Evolutionary conservation across 2,797 vertebrate genomes (phyloP).

Genomic region (Spondyliosoma cantharus): DNA sequence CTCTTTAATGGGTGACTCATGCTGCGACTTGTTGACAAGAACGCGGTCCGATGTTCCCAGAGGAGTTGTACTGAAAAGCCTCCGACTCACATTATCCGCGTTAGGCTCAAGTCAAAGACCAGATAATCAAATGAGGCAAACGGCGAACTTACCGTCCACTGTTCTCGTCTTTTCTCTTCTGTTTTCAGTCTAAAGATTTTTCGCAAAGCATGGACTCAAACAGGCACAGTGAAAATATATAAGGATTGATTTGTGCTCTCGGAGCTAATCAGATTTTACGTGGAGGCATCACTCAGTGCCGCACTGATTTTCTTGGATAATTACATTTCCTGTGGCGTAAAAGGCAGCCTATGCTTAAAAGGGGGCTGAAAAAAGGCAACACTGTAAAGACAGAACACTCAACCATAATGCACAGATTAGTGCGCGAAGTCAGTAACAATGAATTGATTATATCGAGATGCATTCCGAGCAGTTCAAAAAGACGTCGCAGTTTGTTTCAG

Average conservation of each 20-base stretch:
- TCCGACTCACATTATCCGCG: constrained; percentile 62
- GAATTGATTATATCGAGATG: constrained; percentile 23
- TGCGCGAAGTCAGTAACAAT: constrained; percentile 29
- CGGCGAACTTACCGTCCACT: constrained; percentile 10
- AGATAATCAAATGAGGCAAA: constrained; percentile 55
- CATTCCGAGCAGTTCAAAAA: not conserved
- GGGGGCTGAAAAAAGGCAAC: constrained; percentile 5
- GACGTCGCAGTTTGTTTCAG: not conserved
- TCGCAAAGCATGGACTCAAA: constrained; percentile 16
- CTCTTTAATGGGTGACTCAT: constrained; percentile 78
- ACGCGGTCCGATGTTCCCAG: constrained; percentile 75
- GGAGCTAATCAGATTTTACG: constrained; percentile 52
- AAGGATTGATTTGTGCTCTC: constrained; percentile 43
- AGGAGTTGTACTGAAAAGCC: constrained; percentile 68
- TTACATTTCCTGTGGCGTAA: constrained; percentile 34
- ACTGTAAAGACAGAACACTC: not conserved
- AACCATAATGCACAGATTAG: constrained; percentile 16
- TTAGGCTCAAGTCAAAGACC: constrained; percentile 46
- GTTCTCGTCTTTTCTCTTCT: constrained; percentile 5
- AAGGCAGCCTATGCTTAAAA: not conserved
- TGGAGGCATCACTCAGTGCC: constrained; percentile 16
- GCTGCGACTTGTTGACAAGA: constrained; percentile 75
- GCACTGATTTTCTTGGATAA: constrained; percentile 35
- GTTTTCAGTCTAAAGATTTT: constrained; percentile 5
- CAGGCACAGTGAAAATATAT: constrained; percentile 13